Conservation (phyloP, 2,888 invertebrate species). For the Apeira syringaria region DNA sequence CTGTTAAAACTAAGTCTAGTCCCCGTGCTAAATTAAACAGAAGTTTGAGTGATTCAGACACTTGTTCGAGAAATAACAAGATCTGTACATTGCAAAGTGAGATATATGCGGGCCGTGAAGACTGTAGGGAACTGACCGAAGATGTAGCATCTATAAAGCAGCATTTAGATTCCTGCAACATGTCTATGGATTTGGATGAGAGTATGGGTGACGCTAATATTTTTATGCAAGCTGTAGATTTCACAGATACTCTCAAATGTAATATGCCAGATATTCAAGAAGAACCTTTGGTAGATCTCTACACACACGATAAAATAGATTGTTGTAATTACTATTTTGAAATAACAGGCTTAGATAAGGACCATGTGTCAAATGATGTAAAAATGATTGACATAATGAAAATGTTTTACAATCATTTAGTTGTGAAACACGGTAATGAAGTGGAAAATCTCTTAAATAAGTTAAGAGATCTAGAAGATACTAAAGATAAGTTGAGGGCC, state of each 20-base stretch:
- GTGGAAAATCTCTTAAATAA: slow-evolving; percentile 66
- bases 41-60: slow-evolving; percentile 67
- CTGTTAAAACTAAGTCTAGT: slow-evolving; percentile 32
- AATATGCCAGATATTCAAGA: slow-evolving; percentile 50
- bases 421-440: slow-evolving; percentile 58
- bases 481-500: slow-evolving; percentile 42
- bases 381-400: slow-evolving; percentile 69
- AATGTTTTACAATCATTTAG: slow-evolving; percentile 55
- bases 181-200: slow-evolving; percentile 66
- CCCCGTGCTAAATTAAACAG: slow-evolving; percentile 54
- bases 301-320: slow-evolving; percentile 57
- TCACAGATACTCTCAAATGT: slow-evolving; percentile 35
- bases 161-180: slow-evolving; percentile 61
- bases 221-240: slow-evolving; percentile 43
- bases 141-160: slow-evolving; percentile 72
- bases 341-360: slow-evolving; percentile 50
- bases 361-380: slow-evolving; percentile 41
- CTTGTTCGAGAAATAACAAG: slow-evolving; percentile 62
- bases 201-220: slow-evolving; percentile 53
- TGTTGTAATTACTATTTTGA: slow-evolving; percentile 62
- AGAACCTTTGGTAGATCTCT: slow-evolving; percentile 46
- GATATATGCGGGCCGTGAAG: slow-evolving; percentile 66
- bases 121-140: slow-evolving; percentile 69
- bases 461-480: slow-evolving; percentile 57
- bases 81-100: slow-evolving; percentile 70